Evolutionary conservation across 2,113 vertebrate species (phyloP), one percentile per base, ranked within the genome.

Genomic region (Hippocampus abdominalis): DNA sequence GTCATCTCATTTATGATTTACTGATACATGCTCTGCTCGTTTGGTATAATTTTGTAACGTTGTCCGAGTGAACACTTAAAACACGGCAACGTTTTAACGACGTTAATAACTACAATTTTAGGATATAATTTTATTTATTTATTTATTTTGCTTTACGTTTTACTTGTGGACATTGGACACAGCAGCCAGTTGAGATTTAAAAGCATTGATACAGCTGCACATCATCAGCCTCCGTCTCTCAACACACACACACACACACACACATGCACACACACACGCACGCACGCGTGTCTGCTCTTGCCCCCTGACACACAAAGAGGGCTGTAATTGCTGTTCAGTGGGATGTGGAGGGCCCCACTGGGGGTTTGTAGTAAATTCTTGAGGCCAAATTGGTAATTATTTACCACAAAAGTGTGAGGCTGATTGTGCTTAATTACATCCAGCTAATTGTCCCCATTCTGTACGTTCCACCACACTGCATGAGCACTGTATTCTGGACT

Each of bases 381-480:
- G 69, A 77, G 69, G 69, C 72, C 85, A 89, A 87, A 83, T 84
- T 79, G 78, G 75, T 81, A 77, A 84, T 87, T 86, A 87, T 91
- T 91, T 88, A 80, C 79, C 74, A 77, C 81, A 88, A 76, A 82
- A 84, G 77, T 77, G 79, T 60, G 39, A 66, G 56, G 69, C 65
- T 81, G 76, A 84, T 80, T 86, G 75, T 83, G 84, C 73, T 79
- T 89, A 84, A 90, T 88, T 90, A 88, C 84, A 82, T 80, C 73
- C 40, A 71, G 79, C 78, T 86, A 81, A 89, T 89, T 88, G 84
- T 82, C 81, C 72, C 80, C 75, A 73, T 84, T 87, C 74, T 79
- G 75, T 81, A 79, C 64, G 62, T 86, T 81, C 74, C 77, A 68
- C 79, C 75, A 81, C 81, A 70, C 69, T 85, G 81, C 72, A 77